A percentile compares a stretch with the other conserved stretches of the same genome.
phyloP scores from a whole-genome alignment of 2,888 invertebrate species.

The Oxyteleia sp. region DNA sequence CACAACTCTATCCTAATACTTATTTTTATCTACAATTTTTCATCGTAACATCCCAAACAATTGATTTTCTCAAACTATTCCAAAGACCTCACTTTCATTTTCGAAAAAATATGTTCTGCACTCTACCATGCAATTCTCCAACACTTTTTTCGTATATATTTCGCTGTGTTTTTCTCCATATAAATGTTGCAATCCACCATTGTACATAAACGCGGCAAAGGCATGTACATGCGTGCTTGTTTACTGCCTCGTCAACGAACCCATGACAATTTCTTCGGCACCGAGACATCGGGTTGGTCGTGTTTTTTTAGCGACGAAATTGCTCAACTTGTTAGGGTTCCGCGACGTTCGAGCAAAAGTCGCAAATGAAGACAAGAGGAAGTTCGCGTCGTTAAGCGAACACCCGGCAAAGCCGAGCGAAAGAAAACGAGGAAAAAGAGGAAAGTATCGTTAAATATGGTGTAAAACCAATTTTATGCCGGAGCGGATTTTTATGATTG shows the following conservation, averaged over 20 bases:
- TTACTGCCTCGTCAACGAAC: slow-evolving; percentile 68
- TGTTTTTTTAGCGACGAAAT: slow-evolving; percentile 56
- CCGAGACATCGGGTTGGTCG: slow-evolving; percentile 38
- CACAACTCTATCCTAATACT: too few relatives aligned
- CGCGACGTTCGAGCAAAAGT: slow-evolving; percentile 50
- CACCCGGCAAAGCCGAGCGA: slow-evolving; percentile 10
- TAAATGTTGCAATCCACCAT: too few relatives aligned
- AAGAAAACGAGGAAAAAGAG: slow-evolving; percentile 45
- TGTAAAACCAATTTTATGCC: slow-evolving; percentile 64
- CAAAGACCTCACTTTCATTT: too few relatives aligned
- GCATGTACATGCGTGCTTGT: slow-evolving; percentile 59
- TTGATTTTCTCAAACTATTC: too few relatives aligned
- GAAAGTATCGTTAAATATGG: slow-evolving; percentile 60
- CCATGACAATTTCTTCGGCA: slow-evolving; percentile 61
- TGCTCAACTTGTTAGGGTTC: slow-evolving; percentile 61
- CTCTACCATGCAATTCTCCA: too few relatives aligned
- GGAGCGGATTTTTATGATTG: slow-evolving; percentile 52
- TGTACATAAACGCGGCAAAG: slow-evolving; percentile 53
- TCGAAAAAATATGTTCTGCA: too few relatives aligned
- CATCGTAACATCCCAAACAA: too few relatives aligned
- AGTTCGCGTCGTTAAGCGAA: slow-evolving; percentile 60
- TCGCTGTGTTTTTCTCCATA: not conserved
- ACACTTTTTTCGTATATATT: too few relatives aligned
- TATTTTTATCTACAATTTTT: too few relatives aligned
- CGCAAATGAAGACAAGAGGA: slow-evolving; percentile 71